These are phyloP conservation scores for Halichoerus grypus DNA, from an alignment of 2,113 vertebrate genomes.

Conservation along the genomic window DNA sequence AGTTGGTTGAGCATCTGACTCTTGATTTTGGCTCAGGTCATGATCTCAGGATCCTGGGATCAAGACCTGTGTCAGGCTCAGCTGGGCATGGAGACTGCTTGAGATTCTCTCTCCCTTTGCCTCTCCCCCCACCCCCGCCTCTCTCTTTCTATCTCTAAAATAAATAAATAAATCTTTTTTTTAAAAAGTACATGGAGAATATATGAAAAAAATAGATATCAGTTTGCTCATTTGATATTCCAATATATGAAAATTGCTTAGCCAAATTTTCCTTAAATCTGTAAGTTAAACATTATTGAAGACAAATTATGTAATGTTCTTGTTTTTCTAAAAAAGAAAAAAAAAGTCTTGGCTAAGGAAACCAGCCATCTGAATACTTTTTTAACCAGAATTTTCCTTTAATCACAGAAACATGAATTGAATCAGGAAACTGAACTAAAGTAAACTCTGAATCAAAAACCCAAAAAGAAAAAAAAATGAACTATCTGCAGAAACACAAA, in stretches of 20 bases:
- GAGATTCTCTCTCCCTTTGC: not conserved
- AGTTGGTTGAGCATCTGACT: not conserved
- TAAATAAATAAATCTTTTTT: not conserved
- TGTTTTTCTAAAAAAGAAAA: not conserved
- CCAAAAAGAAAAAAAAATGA: not conserved
- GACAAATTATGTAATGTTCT: not conserved
- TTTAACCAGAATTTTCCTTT: constrained; percentile 25
- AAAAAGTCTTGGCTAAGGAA: not conserved
- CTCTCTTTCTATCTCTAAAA: not conserved
- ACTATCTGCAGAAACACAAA: constrained; percentile 51
- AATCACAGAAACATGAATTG: constrained; percentile 14
- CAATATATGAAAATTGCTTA: not conserved
- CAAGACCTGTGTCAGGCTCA: not conserved
- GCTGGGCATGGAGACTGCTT: not conserved
- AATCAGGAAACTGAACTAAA: constrained; percentile 52
- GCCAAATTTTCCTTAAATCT: not conserved
- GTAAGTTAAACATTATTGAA: not conserved
- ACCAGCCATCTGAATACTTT: not conserved
- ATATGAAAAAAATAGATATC: not conserved
- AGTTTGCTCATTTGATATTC: not conserved
- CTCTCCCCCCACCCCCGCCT: not conserved
- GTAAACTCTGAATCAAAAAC: constrained; percentile 54
- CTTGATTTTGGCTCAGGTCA: not conserved
- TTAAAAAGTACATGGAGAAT: not conserved
- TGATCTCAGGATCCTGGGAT: not conserved